These are phyloP conservation scores for Neosilurus mollespiculum DNA, from an alignment of 2,797 vertebrate genomes.

Conservation along the genomic window DNA sequence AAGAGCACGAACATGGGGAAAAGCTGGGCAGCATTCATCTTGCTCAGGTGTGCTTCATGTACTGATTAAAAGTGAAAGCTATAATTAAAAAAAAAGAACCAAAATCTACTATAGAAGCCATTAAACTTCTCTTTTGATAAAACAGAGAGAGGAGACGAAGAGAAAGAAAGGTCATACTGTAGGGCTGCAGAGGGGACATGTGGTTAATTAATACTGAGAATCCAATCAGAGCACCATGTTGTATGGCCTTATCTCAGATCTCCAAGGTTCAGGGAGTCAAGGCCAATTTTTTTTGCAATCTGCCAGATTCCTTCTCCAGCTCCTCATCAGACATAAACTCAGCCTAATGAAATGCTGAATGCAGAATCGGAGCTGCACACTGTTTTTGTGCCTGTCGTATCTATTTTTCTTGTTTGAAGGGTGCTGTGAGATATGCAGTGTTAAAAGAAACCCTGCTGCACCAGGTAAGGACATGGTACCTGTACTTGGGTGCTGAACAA, in stretches of 20 bases:
- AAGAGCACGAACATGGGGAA: background rate
- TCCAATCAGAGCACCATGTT: constrained; percentile 34
- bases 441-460: background rate
- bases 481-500: no score
- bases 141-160: background rate
- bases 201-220: constrained; percentile 48
- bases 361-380: constrained; percentile 5
- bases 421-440: background rate
- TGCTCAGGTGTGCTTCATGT: background rate
- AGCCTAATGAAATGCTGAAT: constrained; percentile 35
- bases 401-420: background rate
- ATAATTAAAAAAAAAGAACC: background rate
- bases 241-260: constrained; percentile 30
- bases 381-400: constrained; percentile 3
- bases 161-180: background rate
- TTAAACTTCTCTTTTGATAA: background rate
- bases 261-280: constrained; percentile 37
- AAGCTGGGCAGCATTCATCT: background rate
- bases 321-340: background rate
- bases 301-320: constrained; percentile 12
- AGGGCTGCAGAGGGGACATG: constrained; percentile 20
- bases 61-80: constrained; percentile 2
- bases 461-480: background rate
- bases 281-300: constrained; percentile 26
- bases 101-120: background rate